Conservation (phyloP, 30 jellyfish, hydroid and myxozoan genomes). For the Aurelia aurita region DNA sequence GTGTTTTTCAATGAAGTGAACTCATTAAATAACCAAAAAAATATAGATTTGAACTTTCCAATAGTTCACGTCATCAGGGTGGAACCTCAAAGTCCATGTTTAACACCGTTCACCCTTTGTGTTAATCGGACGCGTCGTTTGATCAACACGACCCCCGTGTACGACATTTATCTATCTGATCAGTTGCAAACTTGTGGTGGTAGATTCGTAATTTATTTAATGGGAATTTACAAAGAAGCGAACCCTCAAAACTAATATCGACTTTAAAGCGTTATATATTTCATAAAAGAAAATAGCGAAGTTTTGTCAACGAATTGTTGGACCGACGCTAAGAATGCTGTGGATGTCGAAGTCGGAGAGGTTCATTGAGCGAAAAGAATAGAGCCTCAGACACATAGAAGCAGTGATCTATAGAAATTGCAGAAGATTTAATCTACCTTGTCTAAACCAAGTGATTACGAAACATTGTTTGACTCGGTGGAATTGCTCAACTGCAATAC, state of each 20-base stretch:
- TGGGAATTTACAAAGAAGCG: background rate
- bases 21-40: too few species aligned
- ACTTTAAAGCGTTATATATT: too few species aligned
- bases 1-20: too few species aligned
- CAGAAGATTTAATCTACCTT: constrained; percentile 47
- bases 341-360: constrained; percentile 41
- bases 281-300: too few species aligned
- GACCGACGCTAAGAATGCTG: constrained; percentile 13
- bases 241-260: too few species aligned
- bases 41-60: too few species aligned
- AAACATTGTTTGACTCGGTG: constrained; percentile 15
- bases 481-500: too few species aligned
- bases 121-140: too few species aligned
- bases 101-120: too few species aligned
- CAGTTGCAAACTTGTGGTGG: constrained; percentile 28
- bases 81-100: too few species aligned
- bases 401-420: constrained; percentile 45
- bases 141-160: constrained; percentile 33
- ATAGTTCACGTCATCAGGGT: too few species aligned
- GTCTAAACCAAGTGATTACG: constrained; percentile 58
- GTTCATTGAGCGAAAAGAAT: constrained; percentile 23
- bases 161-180: constrained; percentile 22
- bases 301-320: constrained; percentile 9
- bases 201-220: background rate
- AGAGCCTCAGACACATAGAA: constrained; percentile 52